phyloP scores from a whole-genome alignment of 1,140 invertebrate genomes.

The Drosophila tani region DNA sequence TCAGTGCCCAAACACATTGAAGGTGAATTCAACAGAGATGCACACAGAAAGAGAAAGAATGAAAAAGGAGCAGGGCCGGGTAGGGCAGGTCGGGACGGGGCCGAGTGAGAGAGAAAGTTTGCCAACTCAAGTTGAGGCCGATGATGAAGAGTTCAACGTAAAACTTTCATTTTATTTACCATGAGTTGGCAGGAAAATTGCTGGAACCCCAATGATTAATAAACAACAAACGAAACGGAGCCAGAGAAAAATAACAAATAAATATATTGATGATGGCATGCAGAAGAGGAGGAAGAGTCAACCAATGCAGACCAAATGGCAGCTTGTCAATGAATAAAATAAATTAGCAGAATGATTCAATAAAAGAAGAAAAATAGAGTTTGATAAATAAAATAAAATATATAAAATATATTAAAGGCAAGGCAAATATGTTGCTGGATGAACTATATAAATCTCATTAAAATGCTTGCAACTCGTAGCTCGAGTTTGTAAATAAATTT shows the following conservation, averaged over 20 bases:
- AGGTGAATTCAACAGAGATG: conserved; percentile 24
- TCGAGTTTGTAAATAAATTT: not conserved
- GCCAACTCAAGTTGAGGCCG: conserved; percentile 56
- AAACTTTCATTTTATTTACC: conserved; percentile 79
- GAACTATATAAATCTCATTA: too few relatives aligned
- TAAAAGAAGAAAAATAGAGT: too few relatives aligned
- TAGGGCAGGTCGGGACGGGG: too few relatives aligned
- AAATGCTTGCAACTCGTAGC: too few relatives aligned
- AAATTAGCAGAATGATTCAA: not conserved
- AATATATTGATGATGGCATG: conserved; percentile 28
- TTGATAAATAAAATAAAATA: too few relatives aligned
- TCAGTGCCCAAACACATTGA: conserved; percentile 19
- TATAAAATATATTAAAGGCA: too few relatives aligned
- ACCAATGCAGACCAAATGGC: conserved; percentile 8
- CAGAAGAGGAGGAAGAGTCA: not conserved
- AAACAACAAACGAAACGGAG: conserved; percentile 36
- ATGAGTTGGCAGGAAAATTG: conserved; percentile 64
- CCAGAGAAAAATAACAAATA: conserved; percentile 15
- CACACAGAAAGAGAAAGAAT: conserved; percentile 17
- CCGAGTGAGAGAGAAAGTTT: conserved; percentile 42
- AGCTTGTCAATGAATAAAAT: not conserved
- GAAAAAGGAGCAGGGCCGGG: conserved; percentile 12
- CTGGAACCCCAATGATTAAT: conserved; percentile 46
- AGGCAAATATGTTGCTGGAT: too few relatives aligned
- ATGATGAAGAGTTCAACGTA: conserved; percentile 57